phyloP scores from a whole-genome alignment of 2,797 vertebrate genomes.

The Masticophis lateralis region DNA sequence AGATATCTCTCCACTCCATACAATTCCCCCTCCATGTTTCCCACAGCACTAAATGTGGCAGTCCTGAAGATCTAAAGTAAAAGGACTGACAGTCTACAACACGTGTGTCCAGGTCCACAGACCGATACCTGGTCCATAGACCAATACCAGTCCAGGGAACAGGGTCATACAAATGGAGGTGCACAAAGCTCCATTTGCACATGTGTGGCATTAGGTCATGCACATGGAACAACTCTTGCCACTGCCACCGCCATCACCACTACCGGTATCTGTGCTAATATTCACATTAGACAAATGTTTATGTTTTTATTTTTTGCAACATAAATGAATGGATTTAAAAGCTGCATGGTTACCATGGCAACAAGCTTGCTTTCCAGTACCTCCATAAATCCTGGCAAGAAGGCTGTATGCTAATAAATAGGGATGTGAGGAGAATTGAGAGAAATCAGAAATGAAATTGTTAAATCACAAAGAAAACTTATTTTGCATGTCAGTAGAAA shows the following conservation, averaged over 20 bases:
- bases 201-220: not conserved
- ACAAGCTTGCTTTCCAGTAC: not conserved
- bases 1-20: too few relatives aligned
- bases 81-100: too few relatives aligned
- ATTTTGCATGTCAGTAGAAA: not conserved
- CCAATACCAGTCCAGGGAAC: not conserved
- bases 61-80: too few relatives aligned
- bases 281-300: not conserved
- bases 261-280: not conserved
- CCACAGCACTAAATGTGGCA: too few relatives aligned
- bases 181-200: not conserved
- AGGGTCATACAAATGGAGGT: not conserved
- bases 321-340: not conserved
- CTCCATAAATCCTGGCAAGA: not conserved
- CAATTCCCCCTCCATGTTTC: too few relatives aligned
- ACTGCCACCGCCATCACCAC: not conserved
- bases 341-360: not conserved
- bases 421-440: not conserved
- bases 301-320: not conserved
- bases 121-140: not conserved
- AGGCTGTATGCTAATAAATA: not conserved
- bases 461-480: not conserved
- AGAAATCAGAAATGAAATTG: not conserved
- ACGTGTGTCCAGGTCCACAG: not conserved
- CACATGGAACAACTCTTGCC: not conserved